A percentile compares a stretch with the other conserved stretches of the same genome.
phyloP scores from a whole-genome alignment of 2,797 vertebrate genomes.

The Avahi laniger region DNA sequence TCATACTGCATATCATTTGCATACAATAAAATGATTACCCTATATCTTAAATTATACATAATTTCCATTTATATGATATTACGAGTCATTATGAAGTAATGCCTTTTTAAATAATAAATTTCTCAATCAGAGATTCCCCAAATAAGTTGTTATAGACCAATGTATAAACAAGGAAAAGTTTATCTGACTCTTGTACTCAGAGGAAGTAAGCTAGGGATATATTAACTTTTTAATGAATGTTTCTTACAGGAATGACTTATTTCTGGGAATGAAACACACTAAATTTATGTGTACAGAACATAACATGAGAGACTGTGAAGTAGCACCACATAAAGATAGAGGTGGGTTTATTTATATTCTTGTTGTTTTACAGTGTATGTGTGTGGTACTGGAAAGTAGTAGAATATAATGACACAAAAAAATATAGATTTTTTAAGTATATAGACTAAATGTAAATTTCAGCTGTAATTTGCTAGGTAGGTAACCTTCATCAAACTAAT shows the following conservation, averaged over 20 bases:
- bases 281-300: not conserved
- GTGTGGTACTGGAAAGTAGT: not conserved
- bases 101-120: not conserved
- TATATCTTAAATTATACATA: not conserved
- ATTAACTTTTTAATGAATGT: not conserved
- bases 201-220: not conserved
- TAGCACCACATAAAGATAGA: not conserved
- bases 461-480: not conserved
- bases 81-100: not conserved
- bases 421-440: not conserved
- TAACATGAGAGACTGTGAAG: not conserved
- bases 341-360: not conserved
- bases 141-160: constrained; percentile 2
- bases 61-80: not conserved
- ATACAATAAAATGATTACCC: not conserved
- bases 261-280: not conserved
- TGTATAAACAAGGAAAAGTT: not conserved
- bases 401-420: not conserved
- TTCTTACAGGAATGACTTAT: constrained; percentile 28
- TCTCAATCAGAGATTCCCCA: not conserved
- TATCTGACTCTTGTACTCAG: not conserved
- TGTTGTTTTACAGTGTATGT: not conserved
- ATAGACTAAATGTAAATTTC: not conserved
- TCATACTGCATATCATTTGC: not conserved
- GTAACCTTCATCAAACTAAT: not conserved